A percentile compares a stretch with the other conserved stretches of the same genome.
phyloP scores from a whole-genome alignment of 2,888 invertebrate species.

The Drosophila quinaria region DNA sequence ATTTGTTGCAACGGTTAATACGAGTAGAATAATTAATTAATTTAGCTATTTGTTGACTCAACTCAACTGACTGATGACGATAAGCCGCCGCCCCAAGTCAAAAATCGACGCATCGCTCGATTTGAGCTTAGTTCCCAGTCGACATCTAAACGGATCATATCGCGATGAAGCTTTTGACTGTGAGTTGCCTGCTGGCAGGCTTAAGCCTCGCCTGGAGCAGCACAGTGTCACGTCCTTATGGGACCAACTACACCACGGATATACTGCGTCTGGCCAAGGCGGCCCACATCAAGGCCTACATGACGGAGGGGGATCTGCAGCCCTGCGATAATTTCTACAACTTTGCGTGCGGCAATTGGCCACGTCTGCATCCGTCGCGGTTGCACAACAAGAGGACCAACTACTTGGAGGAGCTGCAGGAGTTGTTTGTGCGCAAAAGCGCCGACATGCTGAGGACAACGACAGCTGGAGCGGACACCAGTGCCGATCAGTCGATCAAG shows the following conservation, averaged over 20 bases:
- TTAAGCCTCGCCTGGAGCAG: slow-evolving; percentile 9
- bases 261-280: slow-evolving; percentile 81
- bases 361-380: slow-evolving; percentile 71
- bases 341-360: slow-evolving; percentile 84
- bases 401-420: slow-evolving; percentile 78
- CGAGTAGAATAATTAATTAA: slow-evolving; percentile 70
- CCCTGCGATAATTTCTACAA: slow-evolving; percentile 82
- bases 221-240: slow-evolving; percentile 43
- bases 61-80: slow-evolving; percentile 37
- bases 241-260: slow-evolving; percentile 75
- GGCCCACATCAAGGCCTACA: slow-evolving; percentile 78
- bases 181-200: slow-evolving; percentile 35
- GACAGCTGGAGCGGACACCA: slow-evolving; percentile 58
- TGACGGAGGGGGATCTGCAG: slow-evolving; percentile 57
- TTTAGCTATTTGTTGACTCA: slow-evolving; percentile 4
- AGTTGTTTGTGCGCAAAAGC: slow-evolving; percentile 79
- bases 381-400: slow-evolving; percentile 63
- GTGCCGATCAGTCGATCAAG: slow-evolving; percentile 76
- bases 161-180: slow-evolving; percentile 17
- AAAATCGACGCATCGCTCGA: slow-evolving; percentile 72
- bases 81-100: slow-evolving; percentile 71
- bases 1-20: slow-evolving; percentile 44
- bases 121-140: slow-evolving; percentile 66
- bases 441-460: slow-evolving; percentile 71
- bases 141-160: slow-evolving; percentile 55